Conservation (phyloP, 2,113 vertebrate genomes). For the Podocnemis expansa region DNA sequence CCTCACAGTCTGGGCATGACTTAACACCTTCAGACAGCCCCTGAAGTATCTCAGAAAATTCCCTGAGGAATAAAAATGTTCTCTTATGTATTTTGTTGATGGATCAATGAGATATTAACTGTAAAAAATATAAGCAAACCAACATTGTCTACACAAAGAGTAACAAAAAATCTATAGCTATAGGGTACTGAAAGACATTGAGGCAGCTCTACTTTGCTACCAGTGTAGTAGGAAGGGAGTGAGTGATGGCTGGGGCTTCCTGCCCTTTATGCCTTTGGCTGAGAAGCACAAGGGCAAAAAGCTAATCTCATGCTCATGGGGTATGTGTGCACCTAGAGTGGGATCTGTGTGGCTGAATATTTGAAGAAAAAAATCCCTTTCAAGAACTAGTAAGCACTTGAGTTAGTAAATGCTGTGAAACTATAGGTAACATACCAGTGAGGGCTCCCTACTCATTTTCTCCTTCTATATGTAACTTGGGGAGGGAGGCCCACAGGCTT, state of each 20-base stretch:
- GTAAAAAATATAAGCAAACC: background rate
- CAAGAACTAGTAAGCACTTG: background rate
- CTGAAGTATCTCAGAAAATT: background rate
- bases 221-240: background rate
- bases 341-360: background rate
- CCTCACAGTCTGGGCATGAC: background rate
- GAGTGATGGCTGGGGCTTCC: background rate
- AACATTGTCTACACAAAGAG: background rate
- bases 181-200: background rate
- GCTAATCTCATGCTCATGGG: background rate
- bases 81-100: background rate
- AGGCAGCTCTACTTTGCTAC: background rate
- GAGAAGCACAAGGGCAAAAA: background rate
- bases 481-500: background rate
- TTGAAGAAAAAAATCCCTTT: background rate
- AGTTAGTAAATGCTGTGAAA: background rate
- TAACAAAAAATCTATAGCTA: background rate
- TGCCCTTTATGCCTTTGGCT: background rate
- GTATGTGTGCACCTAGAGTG: background rate
- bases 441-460: background rate
- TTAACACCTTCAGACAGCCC: background rate
- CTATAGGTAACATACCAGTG: background rate
- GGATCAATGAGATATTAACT: background rate
- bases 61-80: background rate
- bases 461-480: accelerated